Evolutionary conservation across 2,888 invertebrate species (phyloP).

Genomic region (Drosophila anomalata): DNA sequence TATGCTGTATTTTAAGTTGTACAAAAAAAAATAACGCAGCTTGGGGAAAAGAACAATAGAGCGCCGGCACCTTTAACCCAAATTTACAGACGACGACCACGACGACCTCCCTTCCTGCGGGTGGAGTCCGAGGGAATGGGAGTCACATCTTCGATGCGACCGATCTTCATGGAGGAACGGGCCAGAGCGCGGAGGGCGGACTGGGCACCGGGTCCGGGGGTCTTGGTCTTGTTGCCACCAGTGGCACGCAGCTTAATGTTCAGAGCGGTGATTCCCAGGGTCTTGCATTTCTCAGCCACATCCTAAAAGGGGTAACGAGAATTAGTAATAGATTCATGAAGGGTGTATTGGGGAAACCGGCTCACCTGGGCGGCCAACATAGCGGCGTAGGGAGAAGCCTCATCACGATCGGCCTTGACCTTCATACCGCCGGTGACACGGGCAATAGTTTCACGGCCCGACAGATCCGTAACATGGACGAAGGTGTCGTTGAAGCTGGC

Average conservation of each 20-base stretch:
- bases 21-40: constrained; percentile 43
- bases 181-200: constrained; percentile 99
- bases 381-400: constrained; percentile 99
- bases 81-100: constrained; percentile 98
- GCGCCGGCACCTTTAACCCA: constrained; percentile 29
- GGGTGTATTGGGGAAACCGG: constrained; percentile 94
- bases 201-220: constrained; percentile 99
- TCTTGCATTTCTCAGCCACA: constrained; percentile 99
- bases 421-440: constrained; percentile 99
- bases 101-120: constrained; percentile 99
- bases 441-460: constrained; percentile 97
- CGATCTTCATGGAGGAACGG: constrained; percentile 99
- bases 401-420: constrained; percentile 99
- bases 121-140: constrained; percentile 99
- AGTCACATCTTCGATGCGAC: constrained; percentile 99
- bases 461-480: constrained; percentile 99
- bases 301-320: constrained; percentile 86
- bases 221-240: constrained; percentile 99
- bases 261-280: constrained; percentile 97
- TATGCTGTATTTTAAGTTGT: constrained; percentile 27
- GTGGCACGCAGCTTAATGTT: constrained; percentile 99
- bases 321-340: neutral
- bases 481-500: constrained; percentile 99
- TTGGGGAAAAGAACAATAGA: constrained; percentile 54
- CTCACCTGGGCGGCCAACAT: constrained; percentile 99